phyloP scores from a whole-genome alignment of 2,113 vertebrate species.

The Xenotilapia longispinis region DNA sequence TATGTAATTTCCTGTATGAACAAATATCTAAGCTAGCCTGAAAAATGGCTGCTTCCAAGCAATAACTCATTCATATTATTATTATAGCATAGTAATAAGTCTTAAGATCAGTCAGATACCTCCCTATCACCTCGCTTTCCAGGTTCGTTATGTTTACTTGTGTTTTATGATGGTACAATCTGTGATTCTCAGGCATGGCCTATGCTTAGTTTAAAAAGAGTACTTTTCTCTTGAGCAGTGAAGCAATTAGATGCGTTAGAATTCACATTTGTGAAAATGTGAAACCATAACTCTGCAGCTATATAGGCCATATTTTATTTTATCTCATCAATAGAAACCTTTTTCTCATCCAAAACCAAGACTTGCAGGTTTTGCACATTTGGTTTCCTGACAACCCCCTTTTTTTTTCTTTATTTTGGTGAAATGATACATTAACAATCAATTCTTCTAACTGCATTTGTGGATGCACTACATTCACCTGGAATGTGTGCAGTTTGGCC shows the following conservation, averaged over 20 bases:
- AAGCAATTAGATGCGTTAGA: background rate
- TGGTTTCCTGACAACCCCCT: background rate
- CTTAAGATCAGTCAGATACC: background rate
- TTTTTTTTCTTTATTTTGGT: background rate
- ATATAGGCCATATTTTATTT: background rate
- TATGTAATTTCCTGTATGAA: constrained; percentile 8
- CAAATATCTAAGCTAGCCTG: constrained; percentile 31
- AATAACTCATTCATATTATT: constrained; percentile 34
- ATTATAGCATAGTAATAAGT: background rate
- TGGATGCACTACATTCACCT: background rate
- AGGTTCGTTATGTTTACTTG: constrained; percentile 19
- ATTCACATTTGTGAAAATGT: background rate
- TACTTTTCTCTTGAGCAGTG: too few species aligned
- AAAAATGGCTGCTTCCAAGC: constrained; percentile 19
- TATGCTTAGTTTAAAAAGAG: background rate
- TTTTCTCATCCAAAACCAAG: background rate
- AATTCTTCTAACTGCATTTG: background rate
- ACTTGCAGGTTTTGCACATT: background rate
- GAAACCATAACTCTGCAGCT: background rate
- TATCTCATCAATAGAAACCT: background rate
- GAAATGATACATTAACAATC: background rate
- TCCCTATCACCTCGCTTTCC: background rate
- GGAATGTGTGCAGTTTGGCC: background rate
- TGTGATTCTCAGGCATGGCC: constrained; percentile 31
- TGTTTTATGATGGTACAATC: background rate